phyloP scores from a whole-genome alignment of 2,797 vertebrate genomes.

The Rhyacichthys aspro region DNA sequence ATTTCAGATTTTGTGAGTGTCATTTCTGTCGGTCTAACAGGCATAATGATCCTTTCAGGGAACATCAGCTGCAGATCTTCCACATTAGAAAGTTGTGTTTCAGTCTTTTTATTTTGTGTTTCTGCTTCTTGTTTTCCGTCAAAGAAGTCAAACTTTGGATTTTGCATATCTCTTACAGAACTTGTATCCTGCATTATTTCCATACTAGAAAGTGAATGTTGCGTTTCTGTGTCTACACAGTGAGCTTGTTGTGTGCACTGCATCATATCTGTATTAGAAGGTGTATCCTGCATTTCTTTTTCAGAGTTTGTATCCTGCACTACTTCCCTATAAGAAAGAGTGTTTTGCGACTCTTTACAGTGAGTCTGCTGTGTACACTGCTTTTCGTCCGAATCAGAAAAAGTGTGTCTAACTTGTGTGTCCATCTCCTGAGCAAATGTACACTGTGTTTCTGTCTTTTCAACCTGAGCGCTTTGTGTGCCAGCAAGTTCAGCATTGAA shows the following conservation, averaged over 20 bases:
- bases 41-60: too few relatives aligned
- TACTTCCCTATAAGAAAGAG: background rate
- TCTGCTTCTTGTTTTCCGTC: background rate
- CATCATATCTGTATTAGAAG: background rate
- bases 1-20: too few relatives aligned
- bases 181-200: background rate
- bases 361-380: background rate
- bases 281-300: background rate
- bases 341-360: background rate
- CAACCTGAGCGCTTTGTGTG: background rate
- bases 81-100: constrained; percentile 1
- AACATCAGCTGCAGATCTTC: too few relatives aligned
- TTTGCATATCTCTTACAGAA: background rate
- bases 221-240: background rate
- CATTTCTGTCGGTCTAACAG: too few relatives aligned
- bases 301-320: background rate
- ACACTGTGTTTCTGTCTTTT: background rate
- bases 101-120: background rate
- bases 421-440: background rate
- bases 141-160: background rate
- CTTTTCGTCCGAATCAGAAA: background rate
- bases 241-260: background rate
- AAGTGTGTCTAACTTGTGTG: background rate
- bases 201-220: background rate
- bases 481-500: background rate